These are phyloP conservation scores for Sebastes kiyomatsui DNA, from an alignment of 2,797 vertebrate genomes.

Conservation along the genomic window DNA sequence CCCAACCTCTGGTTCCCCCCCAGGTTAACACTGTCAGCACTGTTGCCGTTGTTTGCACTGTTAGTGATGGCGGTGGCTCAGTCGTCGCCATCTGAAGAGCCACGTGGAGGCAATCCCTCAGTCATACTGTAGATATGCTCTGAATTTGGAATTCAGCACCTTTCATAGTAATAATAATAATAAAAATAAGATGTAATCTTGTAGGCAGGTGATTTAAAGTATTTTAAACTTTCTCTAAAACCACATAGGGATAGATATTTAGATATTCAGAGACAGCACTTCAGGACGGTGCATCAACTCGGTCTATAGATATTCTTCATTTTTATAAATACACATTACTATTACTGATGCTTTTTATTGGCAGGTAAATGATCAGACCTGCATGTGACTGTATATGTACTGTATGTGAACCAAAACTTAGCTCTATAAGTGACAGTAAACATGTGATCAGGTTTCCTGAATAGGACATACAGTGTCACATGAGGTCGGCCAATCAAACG, in stretches of 20 bases:
- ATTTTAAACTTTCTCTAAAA: neutral
- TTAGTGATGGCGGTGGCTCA: accelerated
- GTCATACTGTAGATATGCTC: too few species aligned
- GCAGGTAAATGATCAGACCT: neutral
- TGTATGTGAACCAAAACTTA: too few species aligned
- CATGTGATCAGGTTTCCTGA: neutral
- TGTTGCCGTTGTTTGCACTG: accelerated
- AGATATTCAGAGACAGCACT: neutral
- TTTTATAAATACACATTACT: neutral
- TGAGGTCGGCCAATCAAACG: slow-evolving; percentile 6
- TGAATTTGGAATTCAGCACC: too few species aligned
- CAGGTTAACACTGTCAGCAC: too few species aligned
- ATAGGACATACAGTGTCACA: neutral
- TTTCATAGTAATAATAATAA: too few species aligned
- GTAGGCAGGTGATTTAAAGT: neutral
- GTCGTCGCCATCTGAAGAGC: too few species aligned
- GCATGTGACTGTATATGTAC: neutral
- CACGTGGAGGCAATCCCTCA: accelerated
- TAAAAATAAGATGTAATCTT: neutral
- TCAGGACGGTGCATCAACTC: neutral
- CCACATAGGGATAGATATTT: neutral
- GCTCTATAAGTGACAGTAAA: neutral
- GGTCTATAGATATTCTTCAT: neutral
- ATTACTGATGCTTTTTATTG: neutral
- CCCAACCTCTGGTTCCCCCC: too few species aligned